Evolutionary conservation across 1,140 invertebrate species (phyloP).

Genomic region (Caenorhabditis elegans): WBcel235 BX284605.5:11995501-11996000

Average conservation of each 20-base stretch:
- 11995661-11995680: neutral
- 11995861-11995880: neutral
- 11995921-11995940: neutral
- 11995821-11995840: too few relatives aligned
- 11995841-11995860: too few relatives aligned
- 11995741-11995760: too few relatives aligned
- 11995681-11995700: slow-evolving; percentile 12
- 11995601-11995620: neutral
- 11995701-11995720: neutral
- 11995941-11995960: neutral
- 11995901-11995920: slow-evolving; percentile 32
- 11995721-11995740: neutral
- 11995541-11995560: neutral
- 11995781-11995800: too few relatives aligned
- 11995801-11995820: too few relatives aligned
- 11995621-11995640: neutral
- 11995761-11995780: too few relatives aligned
- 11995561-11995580: neutral
- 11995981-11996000: slow-evolving; percentile 1
- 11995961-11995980: neutral
- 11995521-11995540: neutral
- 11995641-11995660: neutral
- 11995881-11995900: slow-evolving; percentile 36
- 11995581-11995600: neutral
- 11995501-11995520: neutral